Base-by-base conservation (phyloP, 2,888 invertebrate species). In the Mythimna impura region DNA sequence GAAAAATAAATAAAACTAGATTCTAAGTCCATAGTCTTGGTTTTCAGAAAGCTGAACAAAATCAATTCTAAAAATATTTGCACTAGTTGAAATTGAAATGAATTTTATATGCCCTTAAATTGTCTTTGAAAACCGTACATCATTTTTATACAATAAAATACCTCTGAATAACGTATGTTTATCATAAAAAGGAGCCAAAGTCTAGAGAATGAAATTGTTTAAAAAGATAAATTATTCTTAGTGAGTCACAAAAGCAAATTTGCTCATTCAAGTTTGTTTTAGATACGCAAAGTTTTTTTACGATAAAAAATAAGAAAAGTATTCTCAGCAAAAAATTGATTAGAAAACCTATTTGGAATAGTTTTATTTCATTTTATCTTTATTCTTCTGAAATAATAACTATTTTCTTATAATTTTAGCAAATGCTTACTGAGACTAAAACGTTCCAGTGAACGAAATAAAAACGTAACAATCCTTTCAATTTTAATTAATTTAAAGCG, bases 221-320 rank as follows among this genome's bases (percentile, higher is more conserved):
- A 9, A 58, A 55, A 25, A 58, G 10, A 43, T 10, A 73, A 25
- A 20, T 47, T 14, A 30, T 55, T 57, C 57, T 50, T 17, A 52
- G 50, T 57, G 50, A 74, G 47, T 6, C 5, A 4, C 52, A 54
- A 43, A 22, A 10, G 0, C 17, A n/a, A 47, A 47, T 55, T 73
- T 43, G 10, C n/a, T 55, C 63, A n/a, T 47, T 74, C 34, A 17
- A 73, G 9, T 65, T 9, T 36, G 47, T 57, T 55, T 5, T 30
- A 40, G 12, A n/a, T 7, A 7, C 55, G 7, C 36, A n/a, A n/a
- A 12, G 47, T 43, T 40, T 47, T 36, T 10, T 9, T 57, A 36
- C 63, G 6, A 25, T 47, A 40, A 12, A 73, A 61, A n/a, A 3
- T 14, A 20, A 52, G 12, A 73, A 36, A 17, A 12, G 5, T 25